Evolutionary conservation across 2,797 vertebrate species (phyloP).

Genomic region (Premnoplex brunnescens): DNA sequence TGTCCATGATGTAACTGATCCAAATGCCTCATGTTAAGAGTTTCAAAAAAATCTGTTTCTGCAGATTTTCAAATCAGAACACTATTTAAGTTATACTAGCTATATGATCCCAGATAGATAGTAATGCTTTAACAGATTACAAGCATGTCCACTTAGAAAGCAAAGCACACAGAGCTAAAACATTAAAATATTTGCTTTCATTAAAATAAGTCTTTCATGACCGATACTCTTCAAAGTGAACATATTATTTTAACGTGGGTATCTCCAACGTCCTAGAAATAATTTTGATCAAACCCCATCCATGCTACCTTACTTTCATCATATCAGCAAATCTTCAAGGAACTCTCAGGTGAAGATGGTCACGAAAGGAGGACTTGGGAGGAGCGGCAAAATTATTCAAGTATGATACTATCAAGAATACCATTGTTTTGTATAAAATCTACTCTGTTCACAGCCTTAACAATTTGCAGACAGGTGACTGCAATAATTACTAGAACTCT

Average conservation of each 20-base stretch:
- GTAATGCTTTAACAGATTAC: neutral
- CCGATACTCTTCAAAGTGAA: accelerated
- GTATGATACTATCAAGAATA: neutral
- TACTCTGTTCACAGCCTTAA: neutral
- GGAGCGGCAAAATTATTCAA: neutral
- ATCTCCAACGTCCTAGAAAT: neutral
- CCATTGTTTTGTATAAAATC: neutral
- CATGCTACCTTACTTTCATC: neutral
- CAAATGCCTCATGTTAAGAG: neutral
- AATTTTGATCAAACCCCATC: neutral
- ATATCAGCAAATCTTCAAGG: neutral
- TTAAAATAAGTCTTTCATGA: neutral
- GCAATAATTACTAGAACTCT: neutral
- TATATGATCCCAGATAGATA: neutral
- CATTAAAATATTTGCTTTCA: neutral
- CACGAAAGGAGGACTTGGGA: neutral
- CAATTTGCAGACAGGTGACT: neutral
- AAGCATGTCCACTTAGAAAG: neutral
- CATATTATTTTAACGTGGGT: accelerated
- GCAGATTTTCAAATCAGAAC: neutral
- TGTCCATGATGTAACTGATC: neutral
- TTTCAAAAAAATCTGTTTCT: neutral
- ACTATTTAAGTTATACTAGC: neutral
- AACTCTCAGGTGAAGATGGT: neutral
- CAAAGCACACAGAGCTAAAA: neutral